Conservation (phyloP, 1,140 invertebrate species). For the Drosophila funebris region DNA sequence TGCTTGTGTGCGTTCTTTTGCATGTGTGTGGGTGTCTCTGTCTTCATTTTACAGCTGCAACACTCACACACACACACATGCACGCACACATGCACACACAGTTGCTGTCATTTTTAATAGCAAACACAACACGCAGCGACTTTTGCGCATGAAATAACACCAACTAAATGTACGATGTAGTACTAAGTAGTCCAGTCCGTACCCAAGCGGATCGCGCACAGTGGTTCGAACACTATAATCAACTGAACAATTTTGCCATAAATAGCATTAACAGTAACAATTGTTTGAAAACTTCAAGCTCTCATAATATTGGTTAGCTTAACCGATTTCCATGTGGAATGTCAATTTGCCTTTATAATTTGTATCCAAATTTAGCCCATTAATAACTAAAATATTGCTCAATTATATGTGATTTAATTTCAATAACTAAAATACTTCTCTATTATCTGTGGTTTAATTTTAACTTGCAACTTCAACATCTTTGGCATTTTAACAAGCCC, state of each 20-base stretch:
- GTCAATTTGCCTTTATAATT: too few relatives aligned
- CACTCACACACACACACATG: constrained; percentile 25
- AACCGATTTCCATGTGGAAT: too few relatives aligned
- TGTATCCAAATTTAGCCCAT: too few relatives aligned
- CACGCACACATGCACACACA: constrained; percentile 29
- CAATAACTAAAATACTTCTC: too few relatives aligned
- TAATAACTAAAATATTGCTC: too few relatives aligned
- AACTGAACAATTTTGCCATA: background rate
- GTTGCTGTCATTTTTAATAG: constrained; percentile 79
- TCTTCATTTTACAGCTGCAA: constrained; percentile 63
- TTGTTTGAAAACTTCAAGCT: too few relatives aligned
- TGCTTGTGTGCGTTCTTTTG: constrained; percentile 11
- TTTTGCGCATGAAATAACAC: constrained; percentile 81
- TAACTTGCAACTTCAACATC: too few relatives aligned
- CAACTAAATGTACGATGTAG: constrained; percentile 56
- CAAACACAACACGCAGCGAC: constrained; percentile 80
- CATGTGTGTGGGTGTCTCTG: constrained; percentile 17
- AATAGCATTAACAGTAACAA: too few relatives aligned
- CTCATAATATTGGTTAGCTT: too few relatives aligned
- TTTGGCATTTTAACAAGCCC: too few relatives aligned
- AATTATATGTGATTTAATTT: too few relatives aligned
- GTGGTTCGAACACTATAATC: constrained; percentile 17
- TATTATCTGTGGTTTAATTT: too few relatives aligned
- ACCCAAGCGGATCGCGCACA: constrained; percentile 47
- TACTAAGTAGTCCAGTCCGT: constrained; percentile 69